Conservation (phyloP, 2,888 invertebrate species). For the Erebia epiphron region DNA sequence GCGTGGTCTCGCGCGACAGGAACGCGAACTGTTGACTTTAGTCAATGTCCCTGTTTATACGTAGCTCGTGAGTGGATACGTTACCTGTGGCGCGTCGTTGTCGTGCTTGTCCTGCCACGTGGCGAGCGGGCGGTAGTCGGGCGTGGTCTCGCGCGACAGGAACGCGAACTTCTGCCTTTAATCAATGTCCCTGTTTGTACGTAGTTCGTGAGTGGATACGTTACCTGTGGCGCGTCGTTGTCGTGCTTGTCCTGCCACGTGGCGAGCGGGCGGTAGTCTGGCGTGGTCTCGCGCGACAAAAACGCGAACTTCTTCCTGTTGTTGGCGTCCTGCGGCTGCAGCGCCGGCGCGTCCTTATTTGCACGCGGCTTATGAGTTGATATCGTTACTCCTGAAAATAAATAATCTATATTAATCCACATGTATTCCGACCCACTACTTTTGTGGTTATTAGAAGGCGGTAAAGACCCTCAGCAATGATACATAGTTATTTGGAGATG, state of each 20-base stretch:
- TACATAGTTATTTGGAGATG: no score
- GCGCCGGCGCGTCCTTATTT: constrained; percentile 76
- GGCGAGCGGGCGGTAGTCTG: constrained; percentile 91
- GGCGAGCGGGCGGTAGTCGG: constrained; percentile 48
- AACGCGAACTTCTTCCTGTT: constrained; percentile 94
- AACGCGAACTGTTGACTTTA: constrained; percentile 93
- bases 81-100: constrained; percentile 52
- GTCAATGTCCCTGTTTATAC: constrained; percentile 87
- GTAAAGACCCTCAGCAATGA: neutral
- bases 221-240: constrained; percentile 52
- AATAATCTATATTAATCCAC: no score
- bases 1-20: constrained; percentile 90
- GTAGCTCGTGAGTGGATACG: constrained; percentile 85
- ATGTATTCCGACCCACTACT: no score
- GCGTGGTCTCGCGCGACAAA: constrained; percentile 91
- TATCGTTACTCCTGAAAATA: constrained; percentile 85
- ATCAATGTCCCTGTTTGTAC: constrained; percentile 87
- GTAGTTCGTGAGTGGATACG: constrained; percentile 85
- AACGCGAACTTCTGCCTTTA: constrained; percentile 93
- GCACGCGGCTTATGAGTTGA: constrained; percentile 87
- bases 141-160: constrained; percentile 90
- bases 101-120: constrained; percentile 69
- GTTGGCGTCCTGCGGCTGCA: constrained; percentile 86
- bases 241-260: constrained; percentile 69
- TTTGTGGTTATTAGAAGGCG: no score